phyloP scores from a whole-genome alignment of 2,797 vertebrate species.

The Urosaurus nigricauda region DNA sequence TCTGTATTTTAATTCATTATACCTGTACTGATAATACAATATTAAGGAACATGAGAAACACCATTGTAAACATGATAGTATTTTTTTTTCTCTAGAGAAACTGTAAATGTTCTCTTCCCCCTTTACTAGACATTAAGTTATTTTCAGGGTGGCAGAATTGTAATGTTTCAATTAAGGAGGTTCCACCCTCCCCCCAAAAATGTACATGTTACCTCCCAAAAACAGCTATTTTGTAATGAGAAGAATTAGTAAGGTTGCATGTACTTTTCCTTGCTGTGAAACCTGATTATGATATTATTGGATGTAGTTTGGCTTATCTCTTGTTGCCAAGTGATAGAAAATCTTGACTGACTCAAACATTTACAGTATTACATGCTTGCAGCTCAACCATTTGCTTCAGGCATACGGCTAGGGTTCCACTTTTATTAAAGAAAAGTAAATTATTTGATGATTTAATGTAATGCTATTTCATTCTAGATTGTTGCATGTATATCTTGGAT shows the following conservation, averaged over 20 bases:
- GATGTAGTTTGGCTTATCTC: slow-evolving; percentile 16
- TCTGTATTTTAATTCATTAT: slow-evolving; percentile 1
- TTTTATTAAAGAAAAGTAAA: slow-evolving; percentile 22
- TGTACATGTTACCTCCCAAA: background rate
- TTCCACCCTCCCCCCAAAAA: background rate
- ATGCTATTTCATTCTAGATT: background rate
- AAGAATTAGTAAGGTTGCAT: background rate
- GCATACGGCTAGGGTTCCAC: background rate
- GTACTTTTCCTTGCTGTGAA: accelerated
- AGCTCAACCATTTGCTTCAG: slow-evolving; percentile 20
- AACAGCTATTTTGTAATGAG: slow-evolving; percentile 11
- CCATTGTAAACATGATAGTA: background rate
- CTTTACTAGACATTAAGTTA: background rate
- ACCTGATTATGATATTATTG: slow-evolving; percentile 23
- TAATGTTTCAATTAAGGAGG: background rate
- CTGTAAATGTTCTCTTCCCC: accelerated
- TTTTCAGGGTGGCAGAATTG: background rate
- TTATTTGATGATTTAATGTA: background rate
- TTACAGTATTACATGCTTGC: slow-evolving; percentile 37
- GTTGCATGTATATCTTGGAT: slow-evolving; percentile 7
- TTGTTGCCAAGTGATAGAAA: slow-evolving; percentile 28
- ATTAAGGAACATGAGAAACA: slow-evolving; percentile 4
- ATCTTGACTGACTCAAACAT: slow-evolving; percentile 45
- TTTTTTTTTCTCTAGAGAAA: slow-evolving; percentile 21
- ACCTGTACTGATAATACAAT: background rate